phyloP scores from a whole-genome alignment of 1,140 invertebrate species.

The Physella acuta region DNA sequence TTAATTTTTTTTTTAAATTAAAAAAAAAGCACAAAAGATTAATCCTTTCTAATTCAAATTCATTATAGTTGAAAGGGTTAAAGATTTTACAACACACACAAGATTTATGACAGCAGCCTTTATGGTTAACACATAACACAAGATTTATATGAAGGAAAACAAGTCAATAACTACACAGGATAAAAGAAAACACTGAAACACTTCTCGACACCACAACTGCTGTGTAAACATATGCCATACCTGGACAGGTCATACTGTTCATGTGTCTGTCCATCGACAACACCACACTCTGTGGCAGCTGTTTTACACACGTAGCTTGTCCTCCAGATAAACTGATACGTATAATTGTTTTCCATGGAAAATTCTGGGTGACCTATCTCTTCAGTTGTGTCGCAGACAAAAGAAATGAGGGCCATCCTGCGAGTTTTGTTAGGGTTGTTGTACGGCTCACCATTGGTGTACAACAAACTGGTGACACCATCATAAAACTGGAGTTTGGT shows the following conservation, averaged over 20 bases:
- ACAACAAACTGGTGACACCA: constrained; percentile 57
- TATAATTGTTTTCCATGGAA: constrained; percentile 41
- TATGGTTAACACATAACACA: too few relatives aligned
- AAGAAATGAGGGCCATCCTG: constrained; percentile 53
- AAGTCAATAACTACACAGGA: too few relatives aligned
- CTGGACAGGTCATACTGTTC: constrained; percentile 56
- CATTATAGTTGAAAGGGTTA: too few relatives aligned
- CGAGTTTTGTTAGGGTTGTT: constrained; percentile 35
- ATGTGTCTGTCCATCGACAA: constrained; percentile 38
- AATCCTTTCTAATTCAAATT: too few relatives aligned
- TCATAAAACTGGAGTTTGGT: constrained; percentile 48
- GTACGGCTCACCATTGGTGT: constrained; percentile 50
- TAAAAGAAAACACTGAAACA: too few relatives aligned
- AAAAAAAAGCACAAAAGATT: too few relatives aligned
- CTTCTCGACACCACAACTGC: too few relatives aligned
- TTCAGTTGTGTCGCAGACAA: constrained; percentile 54
- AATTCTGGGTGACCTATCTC: constrained; percentile 50
- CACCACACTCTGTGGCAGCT: constrained; percentile 46
- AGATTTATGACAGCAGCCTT: too few relatives aligned
- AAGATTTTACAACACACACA: too few relatives aligned
- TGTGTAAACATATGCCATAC: constrained; percentile 31
- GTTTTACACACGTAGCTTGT: constrained; percentile 55
- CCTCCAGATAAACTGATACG: constrained; percentile 56
- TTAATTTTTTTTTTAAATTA: too few relatives aligned
- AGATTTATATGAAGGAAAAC: too few relatives aligned